Evolutionary conservation across 2,888 invertebrate genomes (phyloP).

Genomic region (Trissonchulus sp.): DNA sequence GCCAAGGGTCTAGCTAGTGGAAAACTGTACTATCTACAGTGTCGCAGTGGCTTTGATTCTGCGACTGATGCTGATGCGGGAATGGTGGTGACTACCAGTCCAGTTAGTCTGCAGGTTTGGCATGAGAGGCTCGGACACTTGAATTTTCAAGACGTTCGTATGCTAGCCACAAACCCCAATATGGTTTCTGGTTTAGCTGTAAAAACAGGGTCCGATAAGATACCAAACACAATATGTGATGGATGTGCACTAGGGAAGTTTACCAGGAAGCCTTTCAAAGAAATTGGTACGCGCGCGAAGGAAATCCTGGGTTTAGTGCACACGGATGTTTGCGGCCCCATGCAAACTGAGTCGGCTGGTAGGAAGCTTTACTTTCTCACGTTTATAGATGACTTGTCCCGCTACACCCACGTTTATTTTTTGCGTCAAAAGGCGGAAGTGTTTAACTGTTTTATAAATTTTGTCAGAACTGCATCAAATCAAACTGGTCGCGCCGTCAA

Average conservation of each 20-base stretch:
- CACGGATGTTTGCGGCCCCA: background rate
- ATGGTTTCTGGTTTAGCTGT: too few relatives aligned
- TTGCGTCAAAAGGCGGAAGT: background rate
- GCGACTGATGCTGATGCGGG: background rate
- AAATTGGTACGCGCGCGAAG: background rate
- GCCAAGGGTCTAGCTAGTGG: background rate
- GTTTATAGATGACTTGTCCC: conserved; percentile 1
- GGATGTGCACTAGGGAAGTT: background rate
- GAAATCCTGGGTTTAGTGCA: background rate
- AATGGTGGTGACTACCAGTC: too few relatives aligned
- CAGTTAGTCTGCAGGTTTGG: background rate
- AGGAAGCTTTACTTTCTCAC: background rate
- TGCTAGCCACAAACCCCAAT: too few relatives aligned
- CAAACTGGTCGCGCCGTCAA: conserved; percentile 1
- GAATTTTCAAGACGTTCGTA: too few relatives aligned
- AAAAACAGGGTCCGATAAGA: too few relatives aligned
- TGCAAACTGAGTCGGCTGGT: background rate
- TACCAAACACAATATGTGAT: too few relatives aligned
- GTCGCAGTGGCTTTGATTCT: background rate
- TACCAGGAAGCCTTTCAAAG: background rate
- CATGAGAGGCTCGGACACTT: background rate
- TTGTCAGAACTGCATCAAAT: background rate
- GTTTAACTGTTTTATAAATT: conserved; percentile 18
- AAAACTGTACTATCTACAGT: background rate
- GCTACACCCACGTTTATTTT: background rate